Base-by-base conservation (phyloP, 1,140 invertebrate species). In the Diabrotica virgifera region DNA sequence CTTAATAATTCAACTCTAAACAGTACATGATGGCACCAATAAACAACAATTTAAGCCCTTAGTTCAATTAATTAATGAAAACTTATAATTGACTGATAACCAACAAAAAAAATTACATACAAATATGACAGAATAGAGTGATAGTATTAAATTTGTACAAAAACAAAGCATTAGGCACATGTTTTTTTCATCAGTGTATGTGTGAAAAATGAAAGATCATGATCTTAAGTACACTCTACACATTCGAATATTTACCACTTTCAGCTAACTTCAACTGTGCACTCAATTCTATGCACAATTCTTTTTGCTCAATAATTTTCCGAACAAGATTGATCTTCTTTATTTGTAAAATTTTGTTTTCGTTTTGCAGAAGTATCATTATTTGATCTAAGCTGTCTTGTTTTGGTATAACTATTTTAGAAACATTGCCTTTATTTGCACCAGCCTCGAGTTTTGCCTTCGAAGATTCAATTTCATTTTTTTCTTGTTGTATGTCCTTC, bases 271-370 rank as follows among this genome's bases (percentile, higher is more conserved):
- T 46, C 14, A 74, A 52, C 69, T 76, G 74, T 7, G 74, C 68
- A 61, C 66, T 71, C 35, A 77, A 63, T 60, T 78, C 72, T 53
- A 76, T 75, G 53, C 76, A 78, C 37, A 72, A 64, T 67, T 79
- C 78, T 61, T 72, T 71, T 63, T 76, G 72, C 65, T 78, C 78
- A 62, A 78, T 76, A 61, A 79, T 78, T 65, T 78, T 59, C 50
- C 77, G 69, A n/a, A 78, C 75, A 9, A 79, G 71, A 70, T 75
- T 77, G 52, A 77, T 72, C 62, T 79, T 79, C 59, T 78, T 79
- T 50, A 79, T 78, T 67, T 79, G 70, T 58, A 79, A 74, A 59
- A 79, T 77, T 65, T 78, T 74, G 70, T 77, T 77, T 70, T 78
- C 77, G 58, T 77, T 76, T 6, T 66, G 63, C 8, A 78, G 59